These are phyloP conservation scores for Spilarctia lutea DNA, from an alignment of 2,888 invertebrate species.

Conservation along the genomic window DNA sequence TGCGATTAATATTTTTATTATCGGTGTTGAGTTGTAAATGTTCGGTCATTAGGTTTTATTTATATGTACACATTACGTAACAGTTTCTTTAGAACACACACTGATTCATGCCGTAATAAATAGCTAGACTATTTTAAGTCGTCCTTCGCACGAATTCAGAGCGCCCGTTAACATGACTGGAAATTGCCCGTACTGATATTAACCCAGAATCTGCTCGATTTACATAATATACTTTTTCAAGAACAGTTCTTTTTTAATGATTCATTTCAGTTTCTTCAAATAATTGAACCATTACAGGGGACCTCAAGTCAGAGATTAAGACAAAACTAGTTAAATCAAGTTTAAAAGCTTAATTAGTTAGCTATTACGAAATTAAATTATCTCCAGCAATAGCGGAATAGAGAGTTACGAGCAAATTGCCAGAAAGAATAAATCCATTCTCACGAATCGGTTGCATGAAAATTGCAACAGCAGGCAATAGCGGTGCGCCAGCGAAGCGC, in stretches of 20 bases:
- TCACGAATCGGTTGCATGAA: slow-evolving; percentile 82
- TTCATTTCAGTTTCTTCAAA: slow-evolving; percentile 53
- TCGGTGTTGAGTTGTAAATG: slow-evolving; percentile 54
- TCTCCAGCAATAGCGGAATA: slow-evolving; percentile 69
- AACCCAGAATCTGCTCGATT: slow-evolving; percentile 68
- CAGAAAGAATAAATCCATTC: slow-evolving; percentile 82
- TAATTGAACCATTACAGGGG: slow-evolving; percentile 51
- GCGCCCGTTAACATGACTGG: slow-evolving; percentile 74
- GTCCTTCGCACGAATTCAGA: slow-evolving; percentile 81
- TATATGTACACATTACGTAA: slow-evolving; percentile 55
- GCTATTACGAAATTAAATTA: slow-evolving; percentile 72
- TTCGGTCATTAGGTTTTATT: slow-evolving; percentile 56
- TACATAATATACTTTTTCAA: slow-evolving; percentile 65
- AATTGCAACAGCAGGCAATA: slow-evolving; percentile 83
- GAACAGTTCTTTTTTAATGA: slow-evolving; percentile 53
- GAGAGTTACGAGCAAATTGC: slow-evolving; percentile 76
- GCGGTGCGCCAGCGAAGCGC: slow-evolving; percentile 81
- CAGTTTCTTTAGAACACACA: slow-evolving; percentile 63
- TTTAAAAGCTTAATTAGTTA: slow-evolving; percentile 68
- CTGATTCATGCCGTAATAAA: slow-evolving; percentile 77
- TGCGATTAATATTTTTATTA: slow-evolving; percentile 59
- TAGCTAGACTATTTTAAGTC: slow-evolving; percentile 79
- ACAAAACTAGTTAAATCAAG: slow-evolving; percentile 60
- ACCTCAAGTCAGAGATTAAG: slow-evolving; percentile 49
- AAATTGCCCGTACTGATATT: slow-evolving; percentile 73